Evolutionary conservation across 2,888 invertebrate genomes (phyloP), one percentile per base, ranked within the genome.

Genomic region (Cantharis flavilabris): DNA sequence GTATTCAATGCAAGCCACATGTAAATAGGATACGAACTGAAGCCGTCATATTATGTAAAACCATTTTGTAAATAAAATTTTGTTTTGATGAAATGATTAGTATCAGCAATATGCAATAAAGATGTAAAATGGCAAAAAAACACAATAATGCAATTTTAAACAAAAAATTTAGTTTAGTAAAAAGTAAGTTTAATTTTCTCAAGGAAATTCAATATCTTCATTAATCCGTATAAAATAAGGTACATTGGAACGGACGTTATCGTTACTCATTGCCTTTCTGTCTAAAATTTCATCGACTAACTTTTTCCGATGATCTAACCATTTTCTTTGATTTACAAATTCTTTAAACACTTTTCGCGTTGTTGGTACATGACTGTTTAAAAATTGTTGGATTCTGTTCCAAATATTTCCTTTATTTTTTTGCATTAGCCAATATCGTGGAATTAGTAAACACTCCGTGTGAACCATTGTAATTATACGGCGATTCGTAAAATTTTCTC

Each of bases 351-450:
- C 86, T 82, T 90, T 86, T 81, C 90, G 87, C 70, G 90, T 90
- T 3, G 87, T 89, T 0, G 93, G 93, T 82, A 92, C 91, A 86
- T 91, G 88, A 0, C 90, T 90, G 75, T 91, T 90, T 75, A 93
- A 87, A 82, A 91, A 93, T 71, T 91, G 89, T 81, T 90, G 89
- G 26, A 93, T 91, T 28, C 92, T 89, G 23, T 90, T 89, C 93
- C 93, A 94, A 62, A 93, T 91, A 82, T 93, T 92, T 9, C 91
- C 92, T 0, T 90, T 90, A 84, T 93, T 93, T 69, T 91, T 91
- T 81, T 93, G 92, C 62, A 92, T 84, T 14, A 95, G 88, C 92
- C 93, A 95, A 83, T 92, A 92, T 78, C 92, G 91, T 0, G 95
- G 95, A 75, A 95, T 86, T 62, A 94, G 86, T 84, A 95, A 89